Percentiles rank a stretch among this genome's conserved stretches.
These are phyloP conservation scores for Upupa epops DNA, from an alignment of 2,113 vertebrate species.

Conservation along the genomic window DNA sequence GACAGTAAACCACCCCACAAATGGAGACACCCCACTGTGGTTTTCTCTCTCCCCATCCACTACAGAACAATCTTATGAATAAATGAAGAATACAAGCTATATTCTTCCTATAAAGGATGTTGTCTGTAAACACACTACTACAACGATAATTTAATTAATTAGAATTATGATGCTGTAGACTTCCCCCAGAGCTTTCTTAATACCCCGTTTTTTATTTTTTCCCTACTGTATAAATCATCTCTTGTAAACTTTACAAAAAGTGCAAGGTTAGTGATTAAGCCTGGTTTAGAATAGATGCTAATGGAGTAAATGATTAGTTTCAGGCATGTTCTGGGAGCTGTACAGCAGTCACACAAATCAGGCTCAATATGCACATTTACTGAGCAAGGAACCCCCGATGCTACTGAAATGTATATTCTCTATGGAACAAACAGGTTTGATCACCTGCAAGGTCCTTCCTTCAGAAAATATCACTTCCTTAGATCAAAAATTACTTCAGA, in stretches of 20 bases:
- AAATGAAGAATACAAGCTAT: not conserved
- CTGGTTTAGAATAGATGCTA: not conserved
- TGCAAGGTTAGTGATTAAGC: not conserved
- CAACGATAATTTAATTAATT: not conserved
- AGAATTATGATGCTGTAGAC: not conserved
- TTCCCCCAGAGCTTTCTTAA: not conserved
- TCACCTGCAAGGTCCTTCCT: not conserved
- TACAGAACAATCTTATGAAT: not conserved
- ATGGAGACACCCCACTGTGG: not conserved
- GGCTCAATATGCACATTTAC: not conserved
- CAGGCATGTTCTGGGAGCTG: not conserved
- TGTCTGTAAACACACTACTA: not conserved
- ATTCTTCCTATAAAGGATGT: not conserved
- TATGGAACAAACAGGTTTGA: not conserved
- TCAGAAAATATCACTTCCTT: not conserved
- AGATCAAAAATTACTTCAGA: not conserved
- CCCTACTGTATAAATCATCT: not conserved
- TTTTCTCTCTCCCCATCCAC: not conserved
- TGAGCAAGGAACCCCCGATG: not conserved
- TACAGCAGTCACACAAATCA: not conserved
- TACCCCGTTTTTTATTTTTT: not conserved
- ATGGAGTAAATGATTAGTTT: not conserved
- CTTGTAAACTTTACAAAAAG: not conserved
- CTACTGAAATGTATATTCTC: not conserved
- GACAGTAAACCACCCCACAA: not conserved